Conservation (phyloP, 2,888 invertebrate genomes). For the Andrena marginata region DNA sequence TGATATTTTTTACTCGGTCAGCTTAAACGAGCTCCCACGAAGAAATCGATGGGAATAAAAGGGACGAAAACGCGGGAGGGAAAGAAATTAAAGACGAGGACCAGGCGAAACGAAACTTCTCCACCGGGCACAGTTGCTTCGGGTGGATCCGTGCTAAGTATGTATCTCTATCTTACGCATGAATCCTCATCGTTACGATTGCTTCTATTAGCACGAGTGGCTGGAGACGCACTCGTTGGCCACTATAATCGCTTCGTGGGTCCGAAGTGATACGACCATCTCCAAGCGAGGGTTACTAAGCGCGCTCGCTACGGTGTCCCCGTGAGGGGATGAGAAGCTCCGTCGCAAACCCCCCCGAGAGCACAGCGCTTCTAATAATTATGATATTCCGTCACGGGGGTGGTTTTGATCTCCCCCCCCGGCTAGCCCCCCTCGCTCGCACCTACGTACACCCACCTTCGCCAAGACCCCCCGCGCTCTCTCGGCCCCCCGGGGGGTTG, state of each 20-base stretch:
- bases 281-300: background rate
- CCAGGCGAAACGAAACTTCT: background rate
- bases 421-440: conserved; percentile 54
- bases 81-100: background rate
- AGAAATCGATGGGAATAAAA: background rate
- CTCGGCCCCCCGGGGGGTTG: conserved; percentile 78
- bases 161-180: no score
- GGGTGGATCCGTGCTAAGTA: no score
- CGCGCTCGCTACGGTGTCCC: background rate
- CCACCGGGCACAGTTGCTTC: background rate
- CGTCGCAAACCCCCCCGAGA: conserved; percentile 62
- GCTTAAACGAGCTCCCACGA: conserved; percentile 3
- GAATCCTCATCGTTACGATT: no score
- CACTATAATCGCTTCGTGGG: no score
- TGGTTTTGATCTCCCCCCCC: conserved; percentile 60
- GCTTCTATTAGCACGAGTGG: no score
- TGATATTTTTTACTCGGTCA: background rate
- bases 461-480: conserved; percentile 25
- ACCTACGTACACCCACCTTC: conserved; percentile 50
- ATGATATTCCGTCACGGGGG: conserved; percentile 78
- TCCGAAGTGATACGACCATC: background rate
- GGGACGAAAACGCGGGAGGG: background rate
- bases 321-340: conserved; percentile 33
- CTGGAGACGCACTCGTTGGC: no score
- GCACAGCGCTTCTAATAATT: conserved; percentile 80